phyloP scores from a whole-genome alignment of 2,113 vertebrate genomes.

The Hoplias malabaricus region DNA sequence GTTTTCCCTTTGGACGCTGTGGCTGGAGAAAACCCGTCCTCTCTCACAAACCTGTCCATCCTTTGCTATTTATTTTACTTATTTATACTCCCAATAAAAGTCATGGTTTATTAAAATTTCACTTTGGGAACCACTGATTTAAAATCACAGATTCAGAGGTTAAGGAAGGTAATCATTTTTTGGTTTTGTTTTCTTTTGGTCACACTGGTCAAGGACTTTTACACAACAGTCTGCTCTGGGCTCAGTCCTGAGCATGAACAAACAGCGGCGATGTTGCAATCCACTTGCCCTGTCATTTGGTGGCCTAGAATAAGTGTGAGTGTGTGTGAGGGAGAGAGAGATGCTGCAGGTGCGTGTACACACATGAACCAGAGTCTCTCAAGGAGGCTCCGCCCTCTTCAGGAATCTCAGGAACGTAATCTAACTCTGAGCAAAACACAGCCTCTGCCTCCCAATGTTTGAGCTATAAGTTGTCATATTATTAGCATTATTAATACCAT shows the following conservation, averaged over 20 bases:
- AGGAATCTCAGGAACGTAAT: constrained; percentile 56
- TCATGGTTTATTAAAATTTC: no score
- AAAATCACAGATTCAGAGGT: background rate
- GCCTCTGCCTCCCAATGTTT: no score
- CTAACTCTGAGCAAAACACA: constrained; percentile 3
- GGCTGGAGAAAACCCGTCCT: no score
- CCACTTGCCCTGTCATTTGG: constrained; percentile 7
- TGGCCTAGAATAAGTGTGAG: constrained; percentile 16
- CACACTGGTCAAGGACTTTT: constrained; percentile 1
- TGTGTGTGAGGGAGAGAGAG: background rate
- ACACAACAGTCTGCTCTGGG: background rate
- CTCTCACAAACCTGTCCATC: no score
- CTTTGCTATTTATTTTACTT: no score
- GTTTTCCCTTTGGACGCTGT: no score
- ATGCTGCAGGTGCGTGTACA: constrained; percentile 45
- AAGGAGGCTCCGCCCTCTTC: constrained; percentile 33
- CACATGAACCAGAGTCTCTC: constrained; percentile 41
- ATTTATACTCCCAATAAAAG: no score
- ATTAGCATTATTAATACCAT: no score
- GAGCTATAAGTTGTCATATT: no score
- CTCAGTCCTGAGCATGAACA: background rate
- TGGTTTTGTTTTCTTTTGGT: background rate
- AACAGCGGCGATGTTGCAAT: constrained; percentile 22
- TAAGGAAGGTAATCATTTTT: background rate
- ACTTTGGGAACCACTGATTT: background rate